A percentile compares a stretch with the other conserved stretches of the same genome.
Conservation (phyloP, 2,888 invertebrate genomes). For the Pyrrhosoma nymphula region DNA sequence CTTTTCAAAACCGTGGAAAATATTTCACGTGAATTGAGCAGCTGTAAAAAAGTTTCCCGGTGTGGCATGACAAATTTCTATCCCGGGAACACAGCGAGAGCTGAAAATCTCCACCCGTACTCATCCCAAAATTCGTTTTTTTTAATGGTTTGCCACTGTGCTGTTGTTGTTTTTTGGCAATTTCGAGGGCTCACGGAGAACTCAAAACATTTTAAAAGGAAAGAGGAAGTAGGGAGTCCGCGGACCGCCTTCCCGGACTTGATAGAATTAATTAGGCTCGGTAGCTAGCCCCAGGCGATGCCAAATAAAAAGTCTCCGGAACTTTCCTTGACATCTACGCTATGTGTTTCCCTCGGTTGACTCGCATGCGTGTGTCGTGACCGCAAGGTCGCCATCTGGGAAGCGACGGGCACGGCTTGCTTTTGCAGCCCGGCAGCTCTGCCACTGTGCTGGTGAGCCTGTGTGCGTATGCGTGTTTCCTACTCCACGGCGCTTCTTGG, state of each 20-base stretch:
- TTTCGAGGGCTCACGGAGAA: neutral
- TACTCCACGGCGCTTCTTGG: neutral
- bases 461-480: neutral
- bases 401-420: neutral
- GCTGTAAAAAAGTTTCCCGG: neutral
- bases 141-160: neutral
- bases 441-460: neutral
- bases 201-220: neutral
- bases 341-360: neutral
- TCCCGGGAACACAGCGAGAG: neutral
- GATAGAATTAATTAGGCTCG: neutral
- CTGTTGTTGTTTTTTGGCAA: neutral
- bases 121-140: neutral
- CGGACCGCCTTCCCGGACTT: neutral
- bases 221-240: neutral
- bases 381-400: conserved; percentile 27
- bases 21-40: neutral
- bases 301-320: neutral
- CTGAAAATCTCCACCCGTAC: neutral
- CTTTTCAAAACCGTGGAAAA: neutral
- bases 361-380: neutral
- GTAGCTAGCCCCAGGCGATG: neutral
- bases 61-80: neutral
- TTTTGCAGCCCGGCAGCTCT: neutral
- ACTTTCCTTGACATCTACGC: neutral